Conservation (phyloP, 1,140 invertebrate genomes). For the Aphidius ervi region DNA sequence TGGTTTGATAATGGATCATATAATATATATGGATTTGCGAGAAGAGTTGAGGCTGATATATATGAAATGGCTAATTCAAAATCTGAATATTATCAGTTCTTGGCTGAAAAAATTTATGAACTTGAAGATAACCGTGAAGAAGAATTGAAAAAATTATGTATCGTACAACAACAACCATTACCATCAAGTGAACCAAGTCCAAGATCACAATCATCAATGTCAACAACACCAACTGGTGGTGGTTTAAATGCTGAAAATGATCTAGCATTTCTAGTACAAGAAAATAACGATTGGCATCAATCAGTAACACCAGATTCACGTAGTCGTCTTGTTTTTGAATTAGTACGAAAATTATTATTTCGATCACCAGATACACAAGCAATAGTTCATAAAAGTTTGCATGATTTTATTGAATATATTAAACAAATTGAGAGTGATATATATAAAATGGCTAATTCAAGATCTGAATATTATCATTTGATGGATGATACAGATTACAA, state of each 20-base stretch:
- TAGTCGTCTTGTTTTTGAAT: slow-evolving; percentile 97
- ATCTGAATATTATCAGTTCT: too few relatives aligned
- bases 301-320: slow-evolving; percentile 93
- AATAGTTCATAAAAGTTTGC: slow-evolving; percentile 92
- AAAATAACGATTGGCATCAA: slow-evolving; percentile 96
- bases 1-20: too few relatives aligned
- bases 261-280: slow-evolving; percentile 73
- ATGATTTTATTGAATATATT: slow-evolving; percentile 96
- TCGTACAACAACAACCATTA: too few relatives aligned
- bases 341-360: slow-evolving; percentile 95
- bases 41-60: too few relatives aligned
- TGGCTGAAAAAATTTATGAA: too few relatives aligned
- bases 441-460: slow-evolving; percentile 96
- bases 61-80: too few relatives aligned
- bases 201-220: too few relatives aligned
- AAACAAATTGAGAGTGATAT: slow-evolving; percentile 99
- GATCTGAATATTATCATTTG: slow-evolving; percentile 97
- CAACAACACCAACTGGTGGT: slow-evolving; percentile 15
- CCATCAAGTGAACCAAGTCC: too few relatives aligned
- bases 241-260: slow-evolving; percentile 64
- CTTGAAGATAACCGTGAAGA: too few relatives aligned
- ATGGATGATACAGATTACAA: slow-evolving; percentile 99
- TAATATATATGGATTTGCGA: too few relatives aligned
- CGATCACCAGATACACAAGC: slow-evolving; percentile 91
- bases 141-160: too few relatives aligned